These are phyloP conservation scores for Clavelina lepadiformis DNA, from an alignment of 23 tunicate genomes.

Conservation along the genomic window DNA sequence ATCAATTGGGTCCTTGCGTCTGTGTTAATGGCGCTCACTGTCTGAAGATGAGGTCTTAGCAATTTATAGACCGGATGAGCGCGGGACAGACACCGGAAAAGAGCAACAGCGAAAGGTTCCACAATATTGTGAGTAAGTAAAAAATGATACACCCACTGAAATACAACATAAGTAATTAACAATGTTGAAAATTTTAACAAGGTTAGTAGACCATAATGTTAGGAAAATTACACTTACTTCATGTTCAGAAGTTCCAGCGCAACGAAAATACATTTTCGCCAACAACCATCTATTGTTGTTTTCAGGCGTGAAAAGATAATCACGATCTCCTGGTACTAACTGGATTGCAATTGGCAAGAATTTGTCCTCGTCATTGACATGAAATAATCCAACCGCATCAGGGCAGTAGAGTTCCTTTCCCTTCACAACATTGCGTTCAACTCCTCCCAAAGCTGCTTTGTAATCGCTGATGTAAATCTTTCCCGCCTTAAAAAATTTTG, in stretches of 20 bases:
- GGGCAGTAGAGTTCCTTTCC: slow-evolving; percentile 12
- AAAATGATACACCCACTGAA: slow-evolving; percentile 79
- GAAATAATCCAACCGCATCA: slow-evolving; percentile 22
- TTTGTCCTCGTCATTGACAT: slow-evolving; percentile 15
- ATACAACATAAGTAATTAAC: no score
- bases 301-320: slow-evolving; percentile 43
- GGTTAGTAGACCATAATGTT: no score
- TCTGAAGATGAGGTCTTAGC: slow-evolving; percentile 67
- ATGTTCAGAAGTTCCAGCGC: slow-evolving; percentile 6
- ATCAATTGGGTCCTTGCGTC: slow-evolving; percentile 38
- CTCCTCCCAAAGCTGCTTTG: slow-evolving; percentile 7
- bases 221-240: no score
- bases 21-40: slow-evolving; percentile 61
- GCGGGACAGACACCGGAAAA: slow-evolving; percentile 57
- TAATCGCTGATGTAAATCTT: slow-evolving; percentile 57
- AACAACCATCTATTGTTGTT: slow-evolving; percentile 43
- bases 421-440: slow-evolving; percentile 12
- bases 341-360: slow-evolving; percentile 53
- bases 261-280: slow-evolving; percentile 58
- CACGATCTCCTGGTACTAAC: slow-evolving; percentile 22
- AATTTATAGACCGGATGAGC: slow-evolving; percentile 75
- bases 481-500: slow-evolving; percentile 47
- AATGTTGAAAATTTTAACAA: no score
- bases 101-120: slow-evolving; percentile 72
- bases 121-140: slow-evolving; percentile 49